These are phyloP conservation scores for Machimus atricapillus DNA, from an alignment of 2,888 invertebrate genomes.

Conservation along the genomic window DNA sequence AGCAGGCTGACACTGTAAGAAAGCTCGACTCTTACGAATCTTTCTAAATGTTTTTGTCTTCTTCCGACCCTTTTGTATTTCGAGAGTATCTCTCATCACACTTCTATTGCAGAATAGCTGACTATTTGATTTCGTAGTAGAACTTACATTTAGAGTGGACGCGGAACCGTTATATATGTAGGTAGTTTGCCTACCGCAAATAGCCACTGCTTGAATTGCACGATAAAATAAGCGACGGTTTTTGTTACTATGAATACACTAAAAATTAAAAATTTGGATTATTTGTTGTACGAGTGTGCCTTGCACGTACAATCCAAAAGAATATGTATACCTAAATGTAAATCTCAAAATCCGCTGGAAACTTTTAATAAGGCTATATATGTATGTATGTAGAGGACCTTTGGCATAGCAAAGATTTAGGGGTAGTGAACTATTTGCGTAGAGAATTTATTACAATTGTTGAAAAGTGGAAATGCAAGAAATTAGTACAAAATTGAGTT, in stretches of 20 bases:
- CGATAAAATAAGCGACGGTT: not conserved
- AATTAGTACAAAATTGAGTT: slow-evolving; percentile 4
- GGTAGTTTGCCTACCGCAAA: not conserved
- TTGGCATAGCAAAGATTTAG: not conserved
- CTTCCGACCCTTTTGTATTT: too few species aligned
- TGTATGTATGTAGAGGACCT: not conserved
- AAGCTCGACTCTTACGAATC: too few species aligned
- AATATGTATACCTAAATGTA: not conserved
- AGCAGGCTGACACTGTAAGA: too few species aligned
- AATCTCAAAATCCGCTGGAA: not conserved
- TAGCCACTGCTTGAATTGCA: not conserved
- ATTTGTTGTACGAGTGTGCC: not conserved
- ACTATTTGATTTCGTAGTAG: too few species aligned
- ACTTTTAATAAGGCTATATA: slow-evolving; percentile 17
- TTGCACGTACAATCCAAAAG: not conserved
- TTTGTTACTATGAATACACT: not conserved
- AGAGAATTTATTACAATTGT: not conserved
- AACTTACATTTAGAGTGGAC: too few species aligned
- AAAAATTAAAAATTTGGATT: not conserved
- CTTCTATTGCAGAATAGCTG: too few species aligned
- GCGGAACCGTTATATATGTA: too few species aligned
- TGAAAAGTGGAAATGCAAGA: not conserved
- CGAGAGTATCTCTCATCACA: too few species aligned
- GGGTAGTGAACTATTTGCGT: not conserved
- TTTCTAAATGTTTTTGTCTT: too few species aligned